Base-by-base conservation (phyloP, 2,888 invertebrate species). In the Mantis religiosa region DNA sequence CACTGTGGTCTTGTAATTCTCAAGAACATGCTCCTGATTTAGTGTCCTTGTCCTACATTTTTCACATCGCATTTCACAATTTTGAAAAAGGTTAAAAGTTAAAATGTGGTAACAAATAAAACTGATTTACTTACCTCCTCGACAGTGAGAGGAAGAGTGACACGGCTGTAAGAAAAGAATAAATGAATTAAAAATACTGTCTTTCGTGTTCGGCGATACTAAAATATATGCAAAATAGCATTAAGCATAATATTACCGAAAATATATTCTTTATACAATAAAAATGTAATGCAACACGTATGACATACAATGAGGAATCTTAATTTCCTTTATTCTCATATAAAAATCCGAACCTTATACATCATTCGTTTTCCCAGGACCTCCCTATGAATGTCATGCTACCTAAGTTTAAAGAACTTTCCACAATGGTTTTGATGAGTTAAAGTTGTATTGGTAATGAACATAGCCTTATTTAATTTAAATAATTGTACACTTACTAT, bases 91-190 rank as follows among this genome's bases (percentile, higher is more conserved):
- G 20, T 71, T 71, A 20, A 54, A 20, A 54, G 1, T 71, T 71
- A 20, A 41, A 41, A 41, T 12, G 12, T 41, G 12, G 41, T 20
- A 71, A 20, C 6, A 71, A 71, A 71, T 1, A 20, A 71, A 71
- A 71, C 0, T 6, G 20, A 1, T 71, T 71, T 71, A 94, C 97
- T 95, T 95, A 98, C 98, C 97, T 99, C 98, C 95, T 99, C 98
- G 92, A 99, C 98, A 92, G 98, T 98, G 94, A 99, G 95, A 93
- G 98, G 98, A 94, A 99, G 96, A 93, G 98, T 97, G 92, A 99
- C 97, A 93, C 99, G 98, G 95, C 98, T 98, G 96, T 91, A 95
- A 95, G 92, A 92, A 90, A 93, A 96, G 96, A 92, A 91, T 93
- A 91, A 92, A 93, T 94, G 92, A 92, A 91, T 92, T 90, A 91